Evolutionary conservation across 1,140 invertebrate genomes (phyloP).

Genomic region (Drosophila seguyi): DNA sequence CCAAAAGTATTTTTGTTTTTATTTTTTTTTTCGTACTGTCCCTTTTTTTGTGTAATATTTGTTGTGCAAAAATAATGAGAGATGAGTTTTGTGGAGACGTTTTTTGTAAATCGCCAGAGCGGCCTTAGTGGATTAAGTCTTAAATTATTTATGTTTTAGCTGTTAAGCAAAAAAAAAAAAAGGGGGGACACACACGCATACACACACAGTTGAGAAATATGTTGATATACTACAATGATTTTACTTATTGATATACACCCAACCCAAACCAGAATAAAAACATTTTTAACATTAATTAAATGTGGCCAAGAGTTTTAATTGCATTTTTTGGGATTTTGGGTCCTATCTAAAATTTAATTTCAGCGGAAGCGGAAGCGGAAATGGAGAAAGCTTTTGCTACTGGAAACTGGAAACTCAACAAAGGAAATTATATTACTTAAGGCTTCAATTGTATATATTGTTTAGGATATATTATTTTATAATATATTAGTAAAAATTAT

Average conservation of each 20-base stretch:
- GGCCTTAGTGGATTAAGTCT: constrained; percentile 37
- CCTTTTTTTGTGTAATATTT: constrained; percentile 23
- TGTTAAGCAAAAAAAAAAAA: constrained; percentile 55
- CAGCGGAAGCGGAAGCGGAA: too few species aligned
- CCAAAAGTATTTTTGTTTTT: constrained; percentile 63
- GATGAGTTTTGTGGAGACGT: constrained; percentile 11
- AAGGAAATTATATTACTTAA: too few species aligned
- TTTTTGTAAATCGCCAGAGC: constrained; percentile 39
- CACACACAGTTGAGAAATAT: constrained; percentile 51
- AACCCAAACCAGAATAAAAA: constrained; percentile 47
- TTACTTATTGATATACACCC: constrained; percentile 51
- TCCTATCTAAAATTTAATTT: too few species aligned
- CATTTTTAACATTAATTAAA: constrained; percentile 45
- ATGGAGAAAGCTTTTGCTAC: too few species aligned
- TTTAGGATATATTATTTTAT: too few species aligned
- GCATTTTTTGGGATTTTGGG: background rate
- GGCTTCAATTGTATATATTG: too few species aligned
- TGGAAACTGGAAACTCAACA: too few species aligned
- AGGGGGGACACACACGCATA: constrained; percentile 10
- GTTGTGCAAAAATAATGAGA: constrained; percentile 15
- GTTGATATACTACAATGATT: constrained; percentile 57
- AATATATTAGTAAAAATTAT: too few species aligned
- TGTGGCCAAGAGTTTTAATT: background rate
- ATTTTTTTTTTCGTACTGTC: constrained; percentile 31
- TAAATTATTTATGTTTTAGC: constrained; percentile 76